Evolutionary conservation across 1,140 invertebrate species (phyloP).

Genomic region (Oryctes rhinoceros): DNA sequence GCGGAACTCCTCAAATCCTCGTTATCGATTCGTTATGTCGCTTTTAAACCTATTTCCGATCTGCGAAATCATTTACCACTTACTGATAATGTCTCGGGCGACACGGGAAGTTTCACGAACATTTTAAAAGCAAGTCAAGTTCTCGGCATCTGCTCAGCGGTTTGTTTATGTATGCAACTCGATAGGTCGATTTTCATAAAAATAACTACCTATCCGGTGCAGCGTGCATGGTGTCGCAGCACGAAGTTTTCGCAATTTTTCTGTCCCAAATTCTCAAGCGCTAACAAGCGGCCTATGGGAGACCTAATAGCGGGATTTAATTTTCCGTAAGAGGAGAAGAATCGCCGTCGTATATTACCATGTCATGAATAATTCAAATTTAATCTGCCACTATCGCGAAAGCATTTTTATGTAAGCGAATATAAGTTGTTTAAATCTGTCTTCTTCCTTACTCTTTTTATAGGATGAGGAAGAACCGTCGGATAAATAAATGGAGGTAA

Average conservation of each 20-base stretch:
- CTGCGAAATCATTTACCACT: not conserved
- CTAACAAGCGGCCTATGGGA: not conserved
- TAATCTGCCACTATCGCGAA: not conserved
- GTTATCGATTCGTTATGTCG: not conserved
- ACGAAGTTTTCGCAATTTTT: not conserved
- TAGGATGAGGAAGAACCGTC: too few species aligned
- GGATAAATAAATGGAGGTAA: too few species aligned
- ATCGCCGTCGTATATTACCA: not conserved
- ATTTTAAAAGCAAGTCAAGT: not conserved
- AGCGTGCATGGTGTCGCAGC: not conserved
- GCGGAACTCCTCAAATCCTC: not conserved
- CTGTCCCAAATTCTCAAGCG: not conserved
- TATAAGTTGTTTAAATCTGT: not conserved
- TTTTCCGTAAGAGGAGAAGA: not conserved
- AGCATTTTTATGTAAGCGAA: not conserved
- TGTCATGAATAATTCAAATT: constrained; percentile 15
- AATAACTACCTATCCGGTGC: not conserved
- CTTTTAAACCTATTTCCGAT: not conserved
- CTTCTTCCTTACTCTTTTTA: not conserved
- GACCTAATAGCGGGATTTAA: not conserved
- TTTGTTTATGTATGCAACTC: not conserved
- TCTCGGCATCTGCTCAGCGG: not conserved
- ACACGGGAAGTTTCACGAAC: not conserved
- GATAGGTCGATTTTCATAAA: not conserved
- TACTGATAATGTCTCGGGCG: not conserved